Evolutionary conservation across 92 coral and sea anemone genomes (phyloP).

Genomic region (Anthopleura xanthogrammica): DNA sequence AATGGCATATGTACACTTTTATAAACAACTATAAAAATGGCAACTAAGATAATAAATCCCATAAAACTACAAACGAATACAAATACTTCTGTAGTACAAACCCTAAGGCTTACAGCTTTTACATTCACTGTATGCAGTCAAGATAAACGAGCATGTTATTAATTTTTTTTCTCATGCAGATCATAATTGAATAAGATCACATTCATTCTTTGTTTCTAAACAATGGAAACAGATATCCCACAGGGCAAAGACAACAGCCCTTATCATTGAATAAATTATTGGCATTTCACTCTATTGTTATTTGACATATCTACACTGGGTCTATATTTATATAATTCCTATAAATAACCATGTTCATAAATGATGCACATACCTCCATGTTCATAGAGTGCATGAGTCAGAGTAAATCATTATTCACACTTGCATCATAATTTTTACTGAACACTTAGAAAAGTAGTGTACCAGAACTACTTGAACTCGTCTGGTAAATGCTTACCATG

Average conservation of each 20-base stretch:
- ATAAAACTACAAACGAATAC: too few relatives aligned
- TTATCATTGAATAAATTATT: neutral
- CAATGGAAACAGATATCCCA: neutral
- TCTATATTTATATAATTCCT: neutral
- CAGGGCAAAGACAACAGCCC: neutral
- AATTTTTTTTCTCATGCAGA: neutral
- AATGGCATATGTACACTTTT: too few relatives aligned
- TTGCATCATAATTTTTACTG: neutral
- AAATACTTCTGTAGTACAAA: too few relatives aligned
- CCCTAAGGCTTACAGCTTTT: too few relatives aligned
- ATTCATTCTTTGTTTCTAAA: neutral
- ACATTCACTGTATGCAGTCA: neutral
- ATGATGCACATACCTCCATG: neutral
- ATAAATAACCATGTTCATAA: neutral
- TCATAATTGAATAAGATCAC: neutral
- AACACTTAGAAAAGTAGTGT: slow-evolving; percentile 74
- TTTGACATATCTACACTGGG: neutral
- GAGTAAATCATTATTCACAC: too few relatives aligned
- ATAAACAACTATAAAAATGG: too few relatives aligned
- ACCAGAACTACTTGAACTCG: slow-evolving; percentile 78
- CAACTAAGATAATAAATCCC: too few relatives aligned
- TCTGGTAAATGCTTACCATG: slow-evolving; percentile 79
- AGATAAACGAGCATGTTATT: neutral
- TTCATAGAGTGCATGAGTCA: too few relatives aligned
- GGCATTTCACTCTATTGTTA: neutral